These are phyloP conservation scores for Calcarius lapponicus DNA, from an alignment of 2,797 vertebrate species.

Conservation along the genomic window DNA sequence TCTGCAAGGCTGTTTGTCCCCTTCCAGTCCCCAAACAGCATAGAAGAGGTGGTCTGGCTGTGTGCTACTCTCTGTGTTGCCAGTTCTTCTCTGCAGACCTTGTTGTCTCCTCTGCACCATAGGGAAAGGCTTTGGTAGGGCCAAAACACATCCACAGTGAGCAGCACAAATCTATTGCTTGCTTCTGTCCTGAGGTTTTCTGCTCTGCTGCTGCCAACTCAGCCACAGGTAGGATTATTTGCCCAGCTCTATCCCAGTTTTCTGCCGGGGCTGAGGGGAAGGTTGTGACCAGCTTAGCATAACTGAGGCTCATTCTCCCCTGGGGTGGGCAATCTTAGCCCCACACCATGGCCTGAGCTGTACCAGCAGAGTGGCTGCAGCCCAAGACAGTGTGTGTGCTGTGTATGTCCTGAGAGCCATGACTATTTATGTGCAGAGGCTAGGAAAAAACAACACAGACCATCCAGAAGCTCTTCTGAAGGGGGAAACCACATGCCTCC, in stretches of 20 bases:
- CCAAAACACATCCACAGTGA: neutral
- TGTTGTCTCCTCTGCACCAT: neutral
- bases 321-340: neutral
- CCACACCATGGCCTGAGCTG: fast-evolving
- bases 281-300: neutral
- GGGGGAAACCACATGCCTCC: neutral
- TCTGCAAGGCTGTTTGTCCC: neutral
- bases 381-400: fast-evolving
- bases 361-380: neutral
- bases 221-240: neutral
- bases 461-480: neutral
- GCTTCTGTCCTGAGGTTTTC: neutral
- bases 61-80: neutral
- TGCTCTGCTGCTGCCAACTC: neutral
- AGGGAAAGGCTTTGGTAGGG: neutral
- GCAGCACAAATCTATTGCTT: neutral
- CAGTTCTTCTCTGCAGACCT: neutral
- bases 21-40: neutral
- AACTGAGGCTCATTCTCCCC: neutral
- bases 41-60: neutral
- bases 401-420: fast-evolving
- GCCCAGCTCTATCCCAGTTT: neutral
- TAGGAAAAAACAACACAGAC: neutral
- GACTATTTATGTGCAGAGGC: neutral
- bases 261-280: neutral